Conservation (phyloP, 2,797 vertebrate genomes). For the Phrynocephalus vlangalii region DNA sequence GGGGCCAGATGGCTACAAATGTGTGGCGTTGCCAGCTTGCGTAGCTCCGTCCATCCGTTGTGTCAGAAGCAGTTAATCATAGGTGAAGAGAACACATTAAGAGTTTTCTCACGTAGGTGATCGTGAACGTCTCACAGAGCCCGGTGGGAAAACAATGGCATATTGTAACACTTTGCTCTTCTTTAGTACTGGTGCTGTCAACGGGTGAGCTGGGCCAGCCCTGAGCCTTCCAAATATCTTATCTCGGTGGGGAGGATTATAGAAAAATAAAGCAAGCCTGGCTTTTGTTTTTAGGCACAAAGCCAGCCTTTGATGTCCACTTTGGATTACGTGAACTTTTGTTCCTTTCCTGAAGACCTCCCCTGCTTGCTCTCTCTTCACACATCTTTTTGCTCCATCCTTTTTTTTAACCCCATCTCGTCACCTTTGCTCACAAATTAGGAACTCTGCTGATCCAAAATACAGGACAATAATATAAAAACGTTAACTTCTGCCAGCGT, state of each 20-base stretch:
- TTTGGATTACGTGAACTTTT: neutral
- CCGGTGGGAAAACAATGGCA: neutral
- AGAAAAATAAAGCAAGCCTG: neutral
- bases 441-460: neutral
- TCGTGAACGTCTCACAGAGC: neutral
- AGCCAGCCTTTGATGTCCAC: neutral
- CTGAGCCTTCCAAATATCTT: neutral
- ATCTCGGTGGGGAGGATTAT: neutral
- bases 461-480: neutral
- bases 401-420: neutral
- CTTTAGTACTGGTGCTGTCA: neutral
- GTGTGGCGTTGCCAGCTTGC: slow-evolving; percentile 43
- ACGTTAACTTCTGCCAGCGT: neutral
- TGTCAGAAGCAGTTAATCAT: slow-evolving; percentile 72
- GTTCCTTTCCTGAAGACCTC: neutral
- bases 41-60: slow-evolving; percentile 55
- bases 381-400: neutral
- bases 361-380: neutral
- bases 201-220: neutral
- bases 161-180: slow-evolving; percentile 3
- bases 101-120: slow-evolving; percentile 25
- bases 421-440: neutral
- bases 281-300: neutral
- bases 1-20: slow-evolving; percentile 58
- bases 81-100: slow-evolving; percentile 10